A percentile compares a stretch with the other conserved stretches of the same genome.
Evolutionary conservation across 2,113 vertebrate species (phyloP).

Genomic region (Larimichthys polyactis): DNA sequence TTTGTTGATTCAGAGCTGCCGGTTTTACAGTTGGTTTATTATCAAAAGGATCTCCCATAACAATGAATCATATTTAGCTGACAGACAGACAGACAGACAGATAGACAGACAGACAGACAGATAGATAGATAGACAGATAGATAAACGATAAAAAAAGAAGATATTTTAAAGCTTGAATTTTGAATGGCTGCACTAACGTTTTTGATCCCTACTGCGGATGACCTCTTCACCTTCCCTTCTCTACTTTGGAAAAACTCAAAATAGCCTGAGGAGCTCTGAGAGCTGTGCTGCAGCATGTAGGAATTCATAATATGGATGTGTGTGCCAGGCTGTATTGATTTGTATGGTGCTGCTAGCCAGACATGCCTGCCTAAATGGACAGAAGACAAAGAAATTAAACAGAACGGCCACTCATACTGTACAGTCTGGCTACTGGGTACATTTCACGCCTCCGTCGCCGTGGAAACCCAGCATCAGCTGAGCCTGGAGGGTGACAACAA

Average conservation of each 20-base stretch:
- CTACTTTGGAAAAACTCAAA: conserved; percentile 20
- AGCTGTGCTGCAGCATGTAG: conserved; percentile 20
- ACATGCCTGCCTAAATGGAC: conserved; percentile 34
- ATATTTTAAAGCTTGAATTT: conserved; percentile 7
- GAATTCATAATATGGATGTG: conserved; percentile 43
- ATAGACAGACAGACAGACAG: neutral
- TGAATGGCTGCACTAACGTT: conserved; percentile 21
- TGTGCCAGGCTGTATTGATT: conserved; percentile 66
- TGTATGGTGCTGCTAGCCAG: conserved; percentile 41
- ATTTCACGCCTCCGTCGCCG: conserved; percentile 65
- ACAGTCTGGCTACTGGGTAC: conserved; percentile 47
- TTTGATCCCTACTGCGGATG: conserved; percentile 27
- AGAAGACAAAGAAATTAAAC: conserved; percentile 67
- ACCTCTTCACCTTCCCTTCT: conserved; percentile 54
- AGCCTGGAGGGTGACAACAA: conserved; percentile 64
- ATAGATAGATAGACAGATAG: neutral
- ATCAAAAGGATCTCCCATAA: neutral
- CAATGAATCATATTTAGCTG: neutral
- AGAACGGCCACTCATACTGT: conserved; percentile 53
- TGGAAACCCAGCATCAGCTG: conserved; percentile 76
- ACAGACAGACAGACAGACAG: neutral
- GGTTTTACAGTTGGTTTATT: neutral
- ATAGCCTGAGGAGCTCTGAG: conserved; percentile 50
- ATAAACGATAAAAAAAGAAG: neutral
- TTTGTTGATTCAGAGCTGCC: conserved; percentile 21